phyloP scores from a whole-genome alignment of 2,888 invertebrate genomes.

The Strigamia transsilvanica region DNA sequence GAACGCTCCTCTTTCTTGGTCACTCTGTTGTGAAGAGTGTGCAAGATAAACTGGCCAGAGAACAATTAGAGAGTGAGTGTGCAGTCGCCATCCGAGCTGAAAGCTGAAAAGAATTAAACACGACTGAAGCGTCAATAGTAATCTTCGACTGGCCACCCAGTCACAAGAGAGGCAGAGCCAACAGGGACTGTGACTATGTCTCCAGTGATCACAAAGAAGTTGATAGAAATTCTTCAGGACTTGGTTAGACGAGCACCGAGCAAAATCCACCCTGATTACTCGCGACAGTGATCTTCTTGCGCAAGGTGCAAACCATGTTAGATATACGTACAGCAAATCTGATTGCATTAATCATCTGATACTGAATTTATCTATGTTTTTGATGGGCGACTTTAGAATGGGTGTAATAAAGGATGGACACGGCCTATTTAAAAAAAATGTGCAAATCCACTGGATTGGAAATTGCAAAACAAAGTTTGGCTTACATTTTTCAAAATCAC shows the following conservation, averaged over 20 bases:
- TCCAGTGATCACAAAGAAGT: conserved; percentile 8
- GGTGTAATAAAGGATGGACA: too few species aligned
- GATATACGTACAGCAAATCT: conserved; percentile 3
- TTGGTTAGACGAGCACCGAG: neutral
- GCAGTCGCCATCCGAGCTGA: neutral
- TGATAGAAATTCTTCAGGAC: neutral
- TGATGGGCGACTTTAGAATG: too few species aligned
- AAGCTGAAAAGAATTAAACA: conserved; percentile 1
- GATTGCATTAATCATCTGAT: neutral
- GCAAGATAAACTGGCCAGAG: conserved; percentile 2
- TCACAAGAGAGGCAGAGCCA: neutral
- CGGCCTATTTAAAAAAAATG: too few species aligned
- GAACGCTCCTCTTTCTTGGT: neutral
- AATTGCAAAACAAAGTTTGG: too few species aligned
- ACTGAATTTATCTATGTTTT: neutral
- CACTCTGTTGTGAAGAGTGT: neutral
- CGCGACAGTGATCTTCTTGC: neutral
- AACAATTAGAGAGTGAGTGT: conserved; percentile 1
- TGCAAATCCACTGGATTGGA: too few species aligned
- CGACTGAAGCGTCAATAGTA: conserved; percentile 2
- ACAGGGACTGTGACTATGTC: neutral
- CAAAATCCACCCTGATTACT: neutral
- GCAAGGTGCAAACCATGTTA: neutral
- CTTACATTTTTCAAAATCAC: too few species aligned
- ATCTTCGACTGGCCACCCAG: neutral